These are phyloP conservation scores for Halotydeus destructor DNA, from an alignment of 1,140 invertebrate genomes.

Conservation along the genomic window DNA sequence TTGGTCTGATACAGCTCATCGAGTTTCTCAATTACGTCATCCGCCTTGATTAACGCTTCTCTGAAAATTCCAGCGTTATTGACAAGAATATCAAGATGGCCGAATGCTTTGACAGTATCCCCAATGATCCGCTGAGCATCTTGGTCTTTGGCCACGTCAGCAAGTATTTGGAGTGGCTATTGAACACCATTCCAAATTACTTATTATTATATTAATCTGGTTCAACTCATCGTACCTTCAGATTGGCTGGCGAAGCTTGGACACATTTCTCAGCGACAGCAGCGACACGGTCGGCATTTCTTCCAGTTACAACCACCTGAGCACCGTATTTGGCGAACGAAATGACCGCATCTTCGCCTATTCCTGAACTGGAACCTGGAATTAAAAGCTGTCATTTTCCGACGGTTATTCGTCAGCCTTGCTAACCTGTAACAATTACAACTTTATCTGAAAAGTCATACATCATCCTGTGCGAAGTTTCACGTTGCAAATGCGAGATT, in stretches of 20 bases:
- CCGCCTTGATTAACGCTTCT: not conserved
- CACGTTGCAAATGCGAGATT: not conserved
- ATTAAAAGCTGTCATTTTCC: too few relatives aligned
- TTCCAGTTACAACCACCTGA: slow-evolving; percentile 41
- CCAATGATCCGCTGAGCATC: slow-evolving; percentile 20
- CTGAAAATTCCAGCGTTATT: slow-evolving; percentile 59
- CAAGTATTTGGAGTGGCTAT: too few relatives aligned
- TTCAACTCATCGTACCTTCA: not conserved
- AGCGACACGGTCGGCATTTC: slow-evolving; percentile 40
- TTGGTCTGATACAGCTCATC: slow-evolving; percentile 2
- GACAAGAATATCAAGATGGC: slow-evolving; percentile 49
- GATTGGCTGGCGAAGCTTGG: not conserved
- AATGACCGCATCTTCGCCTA: slow-evolving; percentile 51
- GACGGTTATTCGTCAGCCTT: too few relatives aligned
- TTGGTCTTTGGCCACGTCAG: slow-evolving; percentile 17
- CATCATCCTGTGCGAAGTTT: slow-evolving; percentile 1
- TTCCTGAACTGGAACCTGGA: slow-evolving; percentile 49
- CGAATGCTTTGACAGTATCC: slow-evolving; percentile 30
- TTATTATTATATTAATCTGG: too few relatives aligned
- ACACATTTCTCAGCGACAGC: slow-evolving; percentile 2
- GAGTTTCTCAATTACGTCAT: not conserved
- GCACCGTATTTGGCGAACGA: slow-evolving; percentile 49
- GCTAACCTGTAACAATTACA: slow-evolving; percentile 10
- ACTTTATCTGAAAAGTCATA: slow-evolving; percentile 4
- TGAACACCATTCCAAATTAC: too few relatives aligned